A percentile compares a stretch with the other conserved stretches of the same genome.
Evolutionary conservation across 2,888 invertebrate genomes (phyloP).

Genomic region (Drosophila demipolita): DNA sequence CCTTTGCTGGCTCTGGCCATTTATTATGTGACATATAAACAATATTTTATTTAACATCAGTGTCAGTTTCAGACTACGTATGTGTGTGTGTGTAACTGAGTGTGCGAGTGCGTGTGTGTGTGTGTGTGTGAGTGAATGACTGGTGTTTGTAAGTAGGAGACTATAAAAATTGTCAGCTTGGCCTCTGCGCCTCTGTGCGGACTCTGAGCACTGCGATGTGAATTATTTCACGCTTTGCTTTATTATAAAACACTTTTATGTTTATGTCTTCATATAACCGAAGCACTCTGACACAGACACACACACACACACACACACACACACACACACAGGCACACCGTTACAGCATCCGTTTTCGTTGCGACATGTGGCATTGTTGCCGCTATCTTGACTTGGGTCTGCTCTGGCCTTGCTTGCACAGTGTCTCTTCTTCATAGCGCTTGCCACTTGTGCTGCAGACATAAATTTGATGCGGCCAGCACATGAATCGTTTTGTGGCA

Average conservation of each 20-base stretch:
- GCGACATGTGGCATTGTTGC: constrained; percentile 69
- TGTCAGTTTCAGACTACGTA: constrained; percentile 47
- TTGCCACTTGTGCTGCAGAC: constrained; percentile 74
- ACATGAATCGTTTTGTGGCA: constrained; percentile 55
- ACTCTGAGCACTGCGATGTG: constrained; percentile 56
- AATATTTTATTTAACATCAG: constrained; percentile 81
- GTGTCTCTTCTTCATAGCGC: constrained; percentile 62
- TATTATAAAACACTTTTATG: constrained; percentile 82
- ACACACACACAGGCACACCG: constrained; percentile 3
- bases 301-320: constrained; percentile 7
- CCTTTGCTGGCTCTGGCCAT: constrained; percentile 60
- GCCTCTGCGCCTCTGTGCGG: constrained; percentile 46
- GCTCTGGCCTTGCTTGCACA: constrained; percentile 18
- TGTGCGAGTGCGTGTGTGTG: not conserved
- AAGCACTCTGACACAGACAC: constrained; percentile 65
- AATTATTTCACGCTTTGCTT: constrained; percentile 81
- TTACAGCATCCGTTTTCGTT: constrained; percentile 62
- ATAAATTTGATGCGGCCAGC: constrained; percentile 73
- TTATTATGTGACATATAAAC: constrained; percentile 79
- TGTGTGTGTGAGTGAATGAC: constrained; percentile 1
- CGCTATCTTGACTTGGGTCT: constrained; percentile 31
- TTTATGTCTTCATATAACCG: constrained; percentile 79
- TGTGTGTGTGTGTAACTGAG: not conserved
- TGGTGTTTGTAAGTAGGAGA: constrained; percentile 37
- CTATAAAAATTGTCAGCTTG: constrained; percentile 81